phyloP scores from a whole-genome alignment of 2,888 invertebrate species.

The Hirtodrosophila trivittata region DNA sequence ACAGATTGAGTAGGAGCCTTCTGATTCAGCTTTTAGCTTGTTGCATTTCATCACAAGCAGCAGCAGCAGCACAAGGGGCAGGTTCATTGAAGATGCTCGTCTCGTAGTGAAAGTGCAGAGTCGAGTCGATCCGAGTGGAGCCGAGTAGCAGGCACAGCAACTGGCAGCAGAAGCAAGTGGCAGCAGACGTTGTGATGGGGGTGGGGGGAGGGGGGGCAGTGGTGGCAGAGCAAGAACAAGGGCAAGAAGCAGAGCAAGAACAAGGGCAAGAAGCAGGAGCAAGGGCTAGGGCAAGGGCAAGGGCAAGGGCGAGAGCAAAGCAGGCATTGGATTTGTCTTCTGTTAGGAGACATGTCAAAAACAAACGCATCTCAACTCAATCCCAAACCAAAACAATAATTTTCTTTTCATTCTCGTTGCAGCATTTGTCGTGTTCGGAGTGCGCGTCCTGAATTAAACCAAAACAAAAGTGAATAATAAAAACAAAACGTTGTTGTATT shows the following conservation, averaged over 20 bases:
- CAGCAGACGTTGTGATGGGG: too few relatives aligned
- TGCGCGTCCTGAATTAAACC: conserved; percentile 57
- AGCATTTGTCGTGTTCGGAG: conserved; percentile 81
- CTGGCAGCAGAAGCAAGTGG: too few relatives aligned
- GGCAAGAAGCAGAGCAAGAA: not conserved
- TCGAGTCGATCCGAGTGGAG: too few relatives aligned
- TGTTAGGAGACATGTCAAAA: conserved; percentile 43
- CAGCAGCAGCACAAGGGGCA: too few relatives aligned
- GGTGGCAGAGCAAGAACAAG: not conserved
- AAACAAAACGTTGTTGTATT: not conserved
- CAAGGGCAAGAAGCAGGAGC: conserved; percentile 48
- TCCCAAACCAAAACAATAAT: conserved; percentile 42
- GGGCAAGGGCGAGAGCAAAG: conserved; percentile 44
- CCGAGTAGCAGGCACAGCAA: too few relatives aligned
- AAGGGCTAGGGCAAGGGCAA: conserved; percentile 33
- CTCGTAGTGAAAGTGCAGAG: too few relatives aligned
- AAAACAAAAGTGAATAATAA: conserved; percentile 18
- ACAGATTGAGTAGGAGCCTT: conserved; percentile 15
- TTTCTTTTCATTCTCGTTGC: conserved; percentile 80
- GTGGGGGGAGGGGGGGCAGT: too few relatives aligned
- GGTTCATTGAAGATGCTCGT: too few relatives aligned
- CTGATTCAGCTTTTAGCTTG: conserved; percentile 29
- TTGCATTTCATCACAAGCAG: conserved; percentile 28
- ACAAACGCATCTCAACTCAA: conserved; percentile 55
- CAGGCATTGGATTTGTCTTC: conserved; percentile 62